Conservation (phyloP, 2,888 invertebrate species). For the Imbricaverruca yamaguchii region DNA sequence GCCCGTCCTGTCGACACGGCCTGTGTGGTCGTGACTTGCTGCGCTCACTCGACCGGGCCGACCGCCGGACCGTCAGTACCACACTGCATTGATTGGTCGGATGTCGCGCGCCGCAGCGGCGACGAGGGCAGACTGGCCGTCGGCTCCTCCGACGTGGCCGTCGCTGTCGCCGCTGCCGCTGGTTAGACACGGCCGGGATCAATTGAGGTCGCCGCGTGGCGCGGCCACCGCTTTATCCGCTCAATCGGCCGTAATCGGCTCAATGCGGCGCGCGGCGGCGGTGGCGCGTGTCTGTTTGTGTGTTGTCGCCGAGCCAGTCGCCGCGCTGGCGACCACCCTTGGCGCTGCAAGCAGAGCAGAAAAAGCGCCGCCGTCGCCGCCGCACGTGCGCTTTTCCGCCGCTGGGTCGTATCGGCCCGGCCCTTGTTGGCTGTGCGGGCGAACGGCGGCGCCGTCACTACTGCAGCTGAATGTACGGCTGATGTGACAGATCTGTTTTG, state of each 20-base stretch:
- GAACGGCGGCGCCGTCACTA: no score
- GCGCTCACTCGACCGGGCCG: background rate
- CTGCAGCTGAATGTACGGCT: no score
- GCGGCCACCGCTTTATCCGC: background rate
- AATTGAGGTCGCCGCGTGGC: conserved; percentile 11
- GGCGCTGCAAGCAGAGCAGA: no score
- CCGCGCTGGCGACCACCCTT: no score
- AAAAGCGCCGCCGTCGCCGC: no score
- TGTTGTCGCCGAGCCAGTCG: background rate
- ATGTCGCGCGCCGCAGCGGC: background rate
- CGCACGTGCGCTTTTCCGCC: no score
- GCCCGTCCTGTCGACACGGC: no score
- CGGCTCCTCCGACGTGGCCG: background rate
- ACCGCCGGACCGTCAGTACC: no score
- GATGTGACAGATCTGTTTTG: no score
- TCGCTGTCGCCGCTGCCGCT: background rate
- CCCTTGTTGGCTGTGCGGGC: no score
- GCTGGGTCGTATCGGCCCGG: no score
- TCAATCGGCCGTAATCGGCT: conserved; percentile 15
- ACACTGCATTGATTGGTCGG: background rate
- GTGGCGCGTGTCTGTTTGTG: conserved; percentile 1
- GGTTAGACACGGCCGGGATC: conserved; percentile 5
- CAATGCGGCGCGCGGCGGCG: background rate
- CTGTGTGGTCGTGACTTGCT: no score
- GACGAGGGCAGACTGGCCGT: background rate